These are phyloP conservation scores for Bombus picipes DNA, from an alignment of 1,140 invertebrate genomes.

Conservation along the genomic window DNA sequence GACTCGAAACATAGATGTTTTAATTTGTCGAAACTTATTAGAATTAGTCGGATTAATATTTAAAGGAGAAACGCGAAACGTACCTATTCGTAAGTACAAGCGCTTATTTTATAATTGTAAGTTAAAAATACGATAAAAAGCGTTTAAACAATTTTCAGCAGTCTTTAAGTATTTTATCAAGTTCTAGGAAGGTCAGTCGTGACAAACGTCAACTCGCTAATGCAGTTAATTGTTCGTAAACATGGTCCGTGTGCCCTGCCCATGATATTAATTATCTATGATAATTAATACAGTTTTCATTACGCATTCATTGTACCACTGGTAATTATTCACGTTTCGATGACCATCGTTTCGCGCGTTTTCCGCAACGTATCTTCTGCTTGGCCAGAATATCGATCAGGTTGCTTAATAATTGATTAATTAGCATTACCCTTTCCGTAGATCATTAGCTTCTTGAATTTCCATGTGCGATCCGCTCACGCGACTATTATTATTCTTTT, in stretches of 20 bases:
- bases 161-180: not conserved
- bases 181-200: conserved; percentile 19
- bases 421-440: conserved; percentile 29
- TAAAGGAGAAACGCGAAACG: no score
- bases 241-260: conserved; percentile 27
- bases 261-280: conserved; percentile 73
- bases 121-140: not conserved
- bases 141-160: not conserved
- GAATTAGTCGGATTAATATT: no score
- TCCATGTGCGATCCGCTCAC: not conserved
- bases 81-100: not conserved
- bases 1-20: no score
- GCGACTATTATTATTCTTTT: not conserved
- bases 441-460: not conserved
- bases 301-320: conserved; percentile 74
- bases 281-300: conserved; percentile 76
- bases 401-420: conserved; percentile 57
- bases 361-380: conserved; percentile 54
- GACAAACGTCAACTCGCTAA: conserved; percentile 29
- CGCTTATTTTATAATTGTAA: not conserved
- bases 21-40: no score
- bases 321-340: conserved; percentile 76
- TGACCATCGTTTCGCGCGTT: conserved; percentile 76
- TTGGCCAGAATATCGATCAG: conserved; percentile 36
- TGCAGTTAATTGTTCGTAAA: conserved; percentile 55